Conservation (phyloP, 1,140 invertebrate species). For the Chrysomallon squamiferum region DNA sequence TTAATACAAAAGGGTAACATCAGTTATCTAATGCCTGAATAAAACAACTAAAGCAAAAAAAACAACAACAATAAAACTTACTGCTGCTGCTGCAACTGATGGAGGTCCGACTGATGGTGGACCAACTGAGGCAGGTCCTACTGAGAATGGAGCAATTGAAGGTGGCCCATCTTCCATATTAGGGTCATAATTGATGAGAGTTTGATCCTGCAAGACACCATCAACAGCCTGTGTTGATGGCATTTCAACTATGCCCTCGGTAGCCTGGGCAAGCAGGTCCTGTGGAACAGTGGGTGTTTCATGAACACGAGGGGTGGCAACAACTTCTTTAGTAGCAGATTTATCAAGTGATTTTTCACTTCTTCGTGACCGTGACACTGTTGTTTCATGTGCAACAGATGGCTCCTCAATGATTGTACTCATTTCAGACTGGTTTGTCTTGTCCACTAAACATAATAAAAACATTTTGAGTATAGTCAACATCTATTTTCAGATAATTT, state of each 20-base stretch:
- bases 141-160: slow-evolving; percentile 49
- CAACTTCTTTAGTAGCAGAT: slow-evolving; percentile 2
- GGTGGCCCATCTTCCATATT: slow-evolving; percentile 38
- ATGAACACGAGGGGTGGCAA: background rate
- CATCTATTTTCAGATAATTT: background rate
- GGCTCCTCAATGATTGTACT: slow-evolving; percentile 42
- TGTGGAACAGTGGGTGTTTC: slow-evolving; percentile 10
- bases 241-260: slow-evolving; percentile 25
- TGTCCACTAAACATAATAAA: slow-evolving; percentile 15
- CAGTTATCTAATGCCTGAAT: too few relatives aligned
- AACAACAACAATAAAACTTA: slow-evolving; percentile 29
- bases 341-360: slow-evolving; percentile 12
- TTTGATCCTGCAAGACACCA: background rate
- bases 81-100: slow-evolving; percentile 24
- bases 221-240: slow-evolving; percentile 7
- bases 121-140: slow-evolving; percentile 40
- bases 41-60: too few relatives aligned
- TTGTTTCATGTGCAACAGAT: slow-evolving; percentile 19
- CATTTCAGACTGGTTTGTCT: slow-evolving; percentile 34
- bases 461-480: background rate
- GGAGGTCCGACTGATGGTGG: slow-evolving; percentile 42
- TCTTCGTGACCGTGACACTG: slow-evolving; percentile 4
- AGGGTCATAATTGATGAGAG: slow-evolving; percentile 19
- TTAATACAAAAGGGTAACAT: too few relatives aligned
- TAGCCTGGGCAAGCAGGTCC: slow-evolving; percentile 25